Conservation (phyloP, 2,113 vertebrate species). For the Coryphaenoides rupestris region DNA sequence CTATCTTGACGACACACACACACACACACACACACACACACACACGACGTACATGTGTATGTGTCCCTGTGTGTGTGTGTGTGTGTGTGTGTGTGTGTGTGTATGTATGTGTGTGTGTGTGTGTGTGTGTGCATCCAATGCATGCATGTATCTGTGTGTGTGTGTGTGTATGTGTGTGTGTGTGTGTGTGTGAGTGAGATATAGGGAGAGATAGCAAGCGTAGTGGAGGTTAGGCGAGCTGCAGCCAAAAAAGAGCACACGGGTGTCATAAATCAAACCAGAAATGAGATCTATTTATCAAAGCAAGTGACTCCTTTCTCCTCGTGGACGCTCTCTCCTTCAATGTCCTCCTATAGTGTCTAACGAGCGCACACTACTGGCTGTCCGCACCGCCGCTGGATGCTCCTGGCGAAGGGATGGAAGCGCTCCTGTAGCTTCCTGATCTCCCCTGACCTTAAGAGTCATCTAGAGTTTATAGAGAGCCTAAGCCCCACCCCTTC, state of each 20-base stretch:
- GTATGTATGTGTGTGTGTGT: too few species aligned
- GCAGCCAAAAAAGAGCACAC: slow-evolving; percentile 2
- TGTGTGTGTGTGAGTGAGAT: too few species aligned
- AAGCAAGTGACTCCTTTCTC: slow-evolving; percentile 20
- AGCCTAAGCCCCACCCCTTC: too few species aligned
- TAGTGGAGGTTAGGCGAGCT: too few species aligned
- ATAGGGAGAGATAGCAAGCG: too few species aligned
- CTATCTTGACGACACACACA: slow-evolving; percentile 8
- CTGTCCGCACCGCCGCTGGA: neutral
- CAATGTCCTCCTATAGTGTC: slow-evolving; percentile 14
- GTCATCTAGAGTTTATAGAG: too few species aligned
- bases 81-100: too few species aligned
- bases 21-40: neutral
- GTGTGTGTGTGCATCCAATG: too few species aligned
- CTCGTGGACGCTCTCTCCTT: slow-evolving; percentile 16
- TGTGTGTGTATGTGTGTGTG: too few species aligned
- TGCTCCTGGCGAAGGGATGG: slow-evolving; percentile 2
- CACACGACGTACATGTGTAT: too few species aligned
- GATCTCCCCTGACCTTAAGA: neutral
- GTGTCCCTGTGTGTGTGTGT: too few species aligned
- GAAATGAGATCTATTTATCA: slow-evolving; percentile 39
- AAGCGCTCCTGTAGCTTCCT: neutral
- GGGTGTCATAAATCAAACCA: slow-evolving; percentile 21
- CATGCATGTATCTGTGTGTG: too few species aligned
- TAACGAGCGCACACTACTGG: neutral